These are phyloP conservation scores for Hippocampus zosterae DNA, from an alignment of 2,113 vertebrate species.

Conservation along the genomic window DNA sequence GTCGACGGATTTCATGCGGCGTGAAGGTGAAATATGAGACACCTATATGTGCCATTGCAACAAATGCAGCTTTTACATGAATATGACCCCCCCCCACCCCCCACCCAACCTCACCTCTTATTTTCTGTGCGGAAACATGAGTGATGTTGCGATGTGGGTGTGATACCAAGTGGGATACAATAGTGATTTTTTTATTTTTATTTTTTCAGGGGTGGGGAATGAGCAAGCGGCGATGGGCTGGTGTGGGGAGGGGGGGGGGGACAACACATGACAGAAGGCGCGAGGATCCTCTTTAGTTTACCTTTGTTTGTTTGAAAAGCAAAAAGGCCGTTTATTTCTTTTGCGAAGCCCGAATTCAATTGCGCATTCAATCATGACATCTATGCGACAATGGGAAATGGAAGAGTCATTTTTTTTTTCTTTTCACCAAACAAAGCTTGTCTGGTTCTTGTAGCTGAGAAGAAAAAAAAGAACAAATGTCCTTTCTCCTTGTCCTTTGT, in stretches of 20 bases:
- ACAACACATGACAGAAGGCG: not conserved
- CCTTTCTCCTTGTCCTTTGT: not conserved
- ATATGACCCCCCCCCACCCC: no score
- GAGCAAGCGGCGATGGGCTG: no score
- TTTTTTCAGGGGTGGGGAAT: not conserved
- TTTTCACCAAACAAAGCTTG: not conserved
- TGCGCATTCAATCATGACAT: not conserved
- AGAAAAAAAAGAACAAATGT: not conserved
- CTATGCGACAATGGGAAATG: not conserved
- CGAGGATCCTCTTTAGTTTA: not conserved
- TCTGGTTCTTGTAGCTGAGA: not conserved
- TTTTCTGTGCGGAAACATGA: constrained; percentile 46
- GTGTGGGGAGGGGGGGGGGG: no score
- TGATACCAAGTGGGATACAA: not conserved
- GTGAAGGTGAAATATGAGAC: constrained; percentile 63
- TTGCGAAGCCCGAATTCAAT: not conserved
- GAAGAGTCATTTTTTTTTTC: not conserved
- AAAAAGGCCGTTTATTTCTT: not conserved
- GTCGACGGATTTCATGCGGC: constrained; percentile 61
- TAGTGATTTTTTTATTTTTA: not conserved
- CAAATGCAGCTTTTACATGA: constrained; percentile 61
- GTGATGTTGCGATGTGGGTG: not conserved
- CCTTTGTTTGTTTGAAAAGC: not conserved
- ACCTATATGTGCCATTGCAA: constrained; percentile 57
- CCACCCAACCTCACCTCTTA: constrained; percentile 64